These are phyloP conservation scores for Pterostichus niger DNA, from an alignment of 2,888 invertebrate genomes.

Conservation along the genomic window DNA sequence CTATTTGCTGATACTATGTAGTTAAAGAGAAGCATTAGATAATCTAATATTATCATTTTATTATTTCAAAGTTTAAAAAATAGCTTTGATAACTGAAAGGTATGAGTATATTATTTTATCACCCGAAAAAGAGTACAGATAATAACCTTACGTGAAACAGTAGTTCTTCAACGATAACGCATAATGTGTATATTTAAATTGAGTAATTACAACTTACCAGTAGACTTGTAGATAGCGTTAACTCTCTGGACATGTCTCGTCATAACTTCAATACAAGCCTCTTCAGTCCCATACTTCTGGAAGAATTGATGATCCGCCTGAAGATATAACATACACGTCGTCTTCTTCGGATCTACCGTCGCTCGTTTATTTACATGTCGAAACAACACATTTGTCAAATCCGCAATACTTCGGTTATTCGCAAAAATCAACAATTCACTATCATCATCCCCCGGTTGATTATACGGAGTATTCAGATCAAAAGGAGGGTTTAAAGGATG, in stretches of 20 bases:
- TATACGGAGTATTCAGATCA: slow-evolving; percentile 73
- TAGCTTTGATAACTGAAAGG: too few species aligned
- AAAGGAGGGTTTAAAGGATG: slow-evolving; percentile 78
- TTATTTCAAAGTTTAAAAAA: too few species aligned
- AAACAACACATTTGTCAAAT: slow-evolving; percentile 78
- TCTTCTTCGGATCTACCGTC: slow-evolving; percentile 90
- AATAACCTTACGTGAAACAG: too few species aligned
- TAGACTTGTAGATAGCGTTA: slow-evolving; percentile 91
- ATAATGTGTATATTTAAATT: too few species aligned
- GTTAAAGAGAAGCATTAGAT: too few species aligned
- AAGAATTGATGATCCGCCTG: slow-evolving; percentile 98
- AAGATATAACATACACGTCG: slow-evolving; percentile 96
- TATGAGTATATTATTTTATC: too few species aligned
- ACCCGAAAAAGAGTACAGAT: too few species aligned
- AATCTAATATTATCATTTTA: too few species aligned
- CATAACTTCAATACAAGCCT: slow-evolving; percentile 97
- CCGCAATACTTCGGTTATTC: slow-evolving; percentile 72
- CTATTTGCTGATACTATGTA: too few species aligned
- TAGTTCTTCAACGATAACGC: too few species aligned
- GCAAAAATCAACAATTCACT: slow-evolving; percentile 72
- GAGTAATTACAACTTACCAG: slow-evolving; percentile 81
- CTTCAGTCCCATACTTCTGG: slow-evolving; percentile 95
- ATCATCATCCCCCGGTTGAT: slow-evolving; percentile 74
- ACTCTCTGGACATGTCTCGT: slow-evolving; percentile 96
- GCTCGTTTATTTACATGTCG: slow-evolving; percentile 84